Percentiles rank a stretch among this genome's conserved stretches.
phyloP scores from a whole-genome alignment of 2,888 invertebrate species.

The Hyposoter dolosus region DNA sequence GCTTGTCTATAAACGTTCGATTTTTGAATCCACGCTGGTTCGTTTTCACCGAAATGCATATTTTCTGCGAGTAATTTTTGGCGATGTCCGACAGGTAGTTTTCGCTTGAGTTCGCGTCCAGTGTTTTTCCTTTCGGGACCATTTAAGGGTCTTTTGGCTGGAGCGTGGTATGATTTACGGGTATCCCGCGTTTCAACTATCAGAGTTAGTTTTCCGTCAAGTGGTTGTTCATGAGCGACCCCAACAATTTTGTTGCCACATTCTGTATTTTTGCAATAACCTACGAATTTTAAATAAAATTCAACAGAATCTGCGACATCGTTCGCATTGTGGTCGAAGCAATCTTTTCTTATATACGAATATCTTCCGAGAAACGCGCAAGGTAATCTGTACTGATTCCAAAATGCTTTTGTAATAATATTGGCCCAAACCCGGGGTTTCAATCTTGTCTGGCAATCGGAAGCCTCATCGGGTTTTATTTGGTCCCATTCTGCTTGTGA shows the following conservation, averaged over 20 bases:
- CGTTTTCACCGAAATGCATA: slow-evolving; percentile 55
- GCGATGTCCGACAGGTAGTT: slow-evolving; percentile 38
- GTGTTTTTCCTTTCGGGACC: slow-evolving; percentile 43
- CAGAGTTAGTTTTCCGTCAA: slow-evolving; percentile 43
- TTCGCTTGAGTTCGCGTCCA: slow-evolving; percentile 30
- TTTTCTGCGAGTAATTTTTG: slow-evolving; percentile 37
- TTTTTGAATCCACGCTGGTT: slow-evolving; percentile 43
- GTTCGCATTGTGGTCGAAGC: neutral
- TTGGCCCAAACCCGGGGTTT: slow-evolving; percentile 53
- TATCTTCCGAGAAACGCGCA: slow-evolving; percentile 62
- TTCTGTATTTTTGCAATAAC: slow-evolving; percentile 42
- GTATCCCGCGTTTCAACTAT: slow-evolving; percentile 60
- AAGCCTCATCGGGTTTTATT: slow-evolving; percentile 47
- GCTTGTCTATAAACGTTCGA: slow-evolving; percentile 54
- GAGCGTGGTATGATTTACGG: slow-evolving; percentile 50
- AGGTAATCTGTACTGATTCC: slow-evolving; percentile 54
- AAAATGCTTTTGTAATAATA: slow-evolving; percentile 57
- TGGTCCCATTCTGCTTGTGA: slow-evolving; percentile 43
- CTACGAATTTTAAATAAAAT: slow-evolving; percentile 47
- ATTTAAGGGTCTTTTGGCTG: slow-evolving; percentile 40
- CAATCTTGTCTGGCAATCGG: slow-evolving; percentile 7
- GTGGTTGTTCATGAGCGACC: slow-evolving; percentile 33
- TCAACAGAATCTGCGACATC: slow-evolving; percentile 5
- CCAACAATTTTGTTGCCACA: slow-evolving; percentile 61
- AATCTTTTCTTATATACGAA: slow-evolving; percentile 41